phyloP scores from a whole-genome alignment of 2,113 vertebrate genomes.

The Gopherus flavomarginatus region DNA sequence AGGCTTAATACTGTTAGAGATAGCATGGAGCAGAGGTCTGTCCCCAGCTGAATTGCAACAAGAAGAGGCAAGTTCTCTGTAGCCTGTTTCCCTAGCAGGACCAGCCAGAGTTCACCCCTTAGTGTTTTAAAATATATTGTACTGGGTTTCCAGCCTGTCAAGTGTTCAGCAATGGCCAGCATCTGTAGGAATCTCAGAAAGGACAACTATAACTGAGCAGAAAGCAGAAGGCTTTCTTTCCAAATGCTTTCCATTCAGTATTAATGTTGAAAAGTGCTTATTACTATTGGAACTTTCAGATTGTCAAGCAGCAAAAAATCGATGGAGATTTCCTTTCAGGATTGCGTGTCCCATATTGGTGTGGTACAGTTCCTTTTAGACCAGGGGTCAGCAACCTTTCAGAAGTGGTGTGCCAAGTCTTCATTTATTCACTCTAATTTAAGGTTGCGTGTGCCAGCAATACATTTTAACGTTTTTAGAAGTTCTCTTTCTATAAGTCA shows the following conservation, averaged over 20 bases:
- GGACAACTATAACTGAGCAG: not conserved
- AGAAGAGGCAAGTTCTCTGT: not conserved
- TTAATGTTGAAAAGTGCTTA: not conserved
- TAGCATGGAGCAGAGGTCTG: not conserved
- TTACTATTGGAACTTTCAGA: not conserved
- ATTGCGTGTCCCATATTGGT: not conserved
- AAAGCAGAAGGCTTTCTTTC: not conserved
- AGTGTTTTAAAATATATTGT: not conserved
- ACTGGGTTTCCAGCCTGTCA: not conserved
- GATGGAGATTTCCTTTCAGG: not conserved
- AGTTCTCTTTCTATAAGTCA: no score
- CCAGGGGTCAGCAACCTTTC: no score
- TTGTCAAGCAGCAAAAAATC: not conserved
- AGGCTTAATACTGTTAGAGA: not conserved
- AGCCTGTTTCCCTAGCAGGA: not conserved
- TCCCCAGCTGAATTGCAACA: not conserved
- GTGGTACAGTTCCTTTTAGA: not conserved
- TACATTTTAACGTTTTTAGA: no score
- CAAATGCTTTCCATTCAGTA: not conserved
- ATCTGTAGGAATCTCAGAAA: not conserved
- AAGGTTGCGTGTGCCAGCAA: no score
- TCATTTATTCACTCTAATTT: no score
- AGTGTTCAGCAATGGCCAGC: not conserved
- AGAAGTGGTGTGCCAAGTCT: no score
- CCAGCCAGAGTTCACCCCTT: not conserved